Percentiles rank a stretch among this genome's conserved stretches.
phyloP scores from a whole-genome alignment of 2,888 invertebrate species.

The Philereme vetulata region DNA sequence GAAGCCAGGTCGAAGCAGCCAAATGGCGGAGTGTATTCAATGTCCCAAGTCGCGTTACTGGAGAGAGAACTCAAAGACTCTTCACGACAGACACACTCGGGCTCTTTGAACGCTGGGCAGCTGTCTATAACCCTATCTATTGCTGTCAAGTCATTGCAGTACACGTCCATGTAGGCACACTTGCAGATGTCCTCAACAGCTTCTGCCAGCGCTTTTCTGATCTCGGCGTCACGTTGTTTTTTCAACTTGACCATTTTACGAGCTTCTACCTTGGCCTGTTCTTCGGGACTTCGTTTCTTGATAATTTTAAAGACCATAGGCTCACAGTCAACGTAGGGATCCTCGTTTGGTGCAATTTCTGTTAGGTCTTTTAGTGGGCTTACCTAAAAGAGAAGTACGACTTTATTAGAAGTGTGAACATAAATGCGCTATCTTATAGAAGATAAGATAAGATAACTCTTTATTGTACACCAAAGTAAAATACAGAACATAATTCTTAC shows the following conservation, averaged over 20 bases:
- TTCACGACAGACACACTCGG: conserved; percentile 68
- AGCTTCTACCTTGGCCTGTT: conserved; percentile 81
- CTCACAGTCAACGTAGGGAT: conserved; percentile 87
- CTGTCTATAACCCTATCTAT: conserved; percentile 75
- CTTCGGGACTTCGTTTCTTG: conserved; percentile 83
- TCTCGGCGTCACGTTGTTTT: conserved; percentile 79
- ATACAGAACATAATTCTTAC: no score
- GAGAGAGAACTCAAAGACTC: conserved; percentile 75
- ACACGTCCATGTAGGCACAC: conserved; percentile 80
- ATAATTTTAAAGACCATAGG: conserved; percentile 87
- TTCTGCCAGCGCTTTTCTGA: conserved; percentile 76
- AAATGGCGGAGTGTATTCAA: conserved; percentile 88
- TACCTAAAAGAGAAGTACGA: conserved; percentile 59
- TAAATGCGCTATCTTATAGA: no score
- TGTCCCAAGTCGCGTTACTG: conserved; percentile 87
- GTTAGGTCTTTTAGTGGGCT: conserved; percentile 86
- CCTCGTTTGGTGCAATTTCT: conserved; percentile 82
- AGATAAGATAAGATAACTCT: no score
- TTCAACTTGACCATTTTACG: conserved; percentile 81
- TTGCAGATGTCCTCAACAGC: conserved; percentile 75
- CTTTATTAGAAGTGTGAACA: no score
- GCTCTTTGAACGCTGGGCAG: conserved; percentile 75
- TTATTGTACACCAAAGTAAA: no score
- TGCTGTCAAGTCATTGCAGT: conserved; percentile 72
- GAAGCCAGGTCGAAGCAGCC: conserved; percentile 86